Conservation (phyloP, 2,888 invertebrate species). For the Mesorhabditis belari region DNA sequence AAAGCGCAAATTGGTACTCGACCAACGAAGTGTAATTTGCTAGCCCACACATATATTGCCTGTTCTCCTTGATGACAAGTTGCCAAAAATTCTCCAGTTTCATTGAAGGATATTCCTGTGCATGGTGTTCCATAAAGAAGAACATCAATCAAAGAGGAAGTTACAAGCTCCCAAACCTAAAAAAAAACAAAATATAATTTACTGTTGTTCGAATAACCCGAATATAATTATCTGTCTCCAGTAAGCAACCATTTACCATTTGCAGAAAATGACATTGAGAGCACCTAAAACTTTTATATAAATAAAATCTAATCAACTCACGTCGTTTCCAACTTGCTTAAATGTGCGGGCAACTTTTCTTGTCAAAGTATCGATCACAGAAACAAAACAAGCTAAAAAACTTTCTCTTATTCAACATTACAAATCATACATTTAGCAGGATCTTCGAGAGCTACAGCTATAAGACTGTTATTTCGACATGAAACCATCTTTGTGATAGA, state of each 20-base stretch:
- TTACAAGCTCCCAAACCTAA: constrained; percentile 77
- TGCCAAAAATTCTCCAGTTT: constrained; percentile 80
- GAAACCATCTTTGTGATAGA: constrained; percentile 7
- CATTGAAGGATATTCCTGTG: constrained; percentile 78
- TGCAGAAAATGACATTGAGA: constrained; percentile 79
- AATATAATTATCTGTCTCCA: constrained; percentile 76
- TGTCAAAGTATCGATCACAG: constrained; percentile 60
- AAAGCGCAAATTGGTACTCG: constrained; percentile 74
- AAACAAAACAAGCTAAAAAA: neutral
- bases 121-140: constrained; percentile 71
- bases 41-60: constrained; percentile 89
- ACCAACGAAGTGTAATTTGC: constrained; percentile 71
- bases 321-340: constrained; percentile 73
- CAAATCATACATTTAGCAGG: constrained; percentile 60
- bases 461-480: constrained; percentile 63
- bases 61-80: constrained; percentile 80
- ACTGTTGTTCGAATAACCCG: constrained; percentile 65
- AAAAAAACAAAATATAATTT: constrained; percentile 1
- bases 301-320: constrained; percentile 70
- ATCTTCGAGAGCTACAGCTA: constrained; percentile 73
- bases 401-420: neutral
- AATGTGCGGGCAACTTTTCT: constrained; percentile 71
- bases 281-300: constrained; percentile 58
- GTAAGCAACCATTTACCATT: constrained; percentile 83
- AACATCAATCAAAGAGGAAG: constrained; percentile 57